Evolutionary conservation across 1,140 invertebrate genomes (phyloP).

Genomic region (Micrasema minimum): DNA sequence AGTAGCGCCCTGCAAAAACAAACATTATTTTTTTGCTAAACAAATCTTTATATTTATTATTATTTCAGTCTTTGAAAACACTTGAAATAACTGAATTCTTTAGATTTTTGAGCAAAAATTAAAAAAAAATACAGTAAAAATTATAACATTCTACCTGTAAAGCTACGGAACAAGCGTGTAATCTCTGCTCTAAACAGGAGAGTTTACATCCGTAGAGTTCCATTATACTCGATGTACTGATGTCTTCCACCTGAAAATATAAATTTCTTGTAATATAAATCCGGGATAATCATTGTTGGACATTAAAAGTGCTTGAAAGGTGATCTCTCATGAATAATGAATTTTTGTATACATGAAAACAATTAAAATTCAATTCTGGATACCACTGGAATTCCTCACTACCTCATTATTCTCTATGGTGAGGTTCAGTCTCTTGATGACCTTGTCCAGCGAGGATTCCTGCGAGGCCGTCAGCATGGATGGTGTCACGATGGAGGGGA

Average conservation of each 20-base stretch:
- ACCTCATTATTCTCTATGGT: slow-evolving; percentile 60
- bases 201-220: slow-evolving; percentile 78
- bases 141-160: slow-evolving; percentile 57
- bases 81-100: too few relatives aligned
- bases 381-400: too few relatives aligned
- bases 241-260: slow-evolving; percentile 62
- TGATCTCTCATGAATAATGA: too few relatives aligned
- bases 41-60: too few relatives aligned
- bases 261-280: neutral
- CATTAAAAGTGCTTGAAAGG: too few relatives aligned
- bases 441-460: slow-evolving; percentile 65
- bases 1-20: slow-evolving; percentile 58
- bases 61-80: too few relatives aligned
- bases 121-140: too few relatives aligned
- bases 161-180: slow-evolving; percentile 60
- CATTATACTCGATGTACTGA: slow-evolving; percentile 74
- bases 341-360: too few relatives aligned
- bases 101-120: too few relatives aligned
- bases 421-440: slow-evolving; percentile 64
- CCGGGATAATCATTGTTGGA: neutral
- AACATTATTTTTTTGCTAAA: slow-evolving; percentile 5
- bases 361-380: too few relatives aligned
- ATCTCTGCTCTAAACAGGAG: slow-evolving; percentile 62
- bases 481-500: neutral
- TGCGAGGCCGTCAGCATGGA: slow-evolving; percentile 60